Percentiles rank a stretch among this genome's conserved stretches.
Conservation (phyloP, 2,888 invertebrate genomes). For the Noctuana brunneofusca region DNA sequence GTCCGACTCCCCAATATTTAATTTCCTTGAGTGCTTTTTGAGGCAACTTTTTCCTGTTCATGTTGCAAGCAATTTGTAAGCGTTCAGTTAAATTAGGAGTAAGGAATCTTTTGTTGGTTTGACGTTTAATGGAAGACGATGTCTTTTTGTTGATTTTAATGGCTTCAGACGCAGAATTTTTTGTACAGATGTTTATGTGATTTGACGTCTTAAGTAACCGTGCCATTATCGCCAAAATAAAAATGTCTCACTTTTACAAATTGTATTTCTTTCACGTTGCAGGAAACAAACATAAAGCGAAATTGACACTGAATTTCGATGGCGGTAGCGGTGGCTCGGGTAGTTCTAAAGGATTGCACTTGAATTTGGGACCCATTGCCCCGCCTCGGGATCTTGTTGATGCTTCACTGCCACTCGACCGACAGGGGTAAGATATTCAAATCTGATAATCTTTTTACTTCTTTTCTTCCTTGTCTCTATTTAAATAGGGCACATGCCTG, state of each 20-base stretch:
- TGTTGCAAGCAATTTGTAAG: slow-evolving; percentile 77
- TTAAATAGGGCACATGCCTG: too few relatives aligned
- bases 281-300: slow-evolving; percentile 85
- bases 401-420: slow-evolving; percentile 90
- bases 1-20: slow-evolving; percentile 74
- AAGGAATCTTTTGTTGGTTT: slow-evolving; percentile 57
- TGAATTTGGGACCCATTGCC: slow-evolving; percentile 86
- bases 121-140: slow-evolving; percentile 50
- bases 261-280: slow-evolving; percentile 45
- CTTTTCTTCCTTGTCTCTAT: too few relatives aligned
- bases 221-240: neutral
- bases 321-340: slow-evolving; percentile 75
- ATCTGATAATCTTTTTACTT: too few relatives aligned
- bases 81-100: slow-evolving; percentile 73
- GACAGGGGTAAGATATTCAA: slow-evolving; percentile 88
- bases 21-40: slow-evolving; percentile 80
- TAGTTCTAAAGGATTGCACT: slow-evolving; percentile 84
- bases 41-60: slow-evolving; percentile 71
- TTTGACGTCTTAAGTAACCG: slow-evolving; percentile 41
- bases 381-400: slow-evolving; percentile 90
- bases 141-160: slow-evolving; percentile 34
- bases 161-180: slow-evolving; percentile 6
- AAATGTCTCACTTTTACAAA: neutral
- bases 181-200: slow-evolving; percentile 40
- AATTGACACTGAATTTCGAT: slow-evolving; percentile 89